Evolutionary conservation across 2,113 vertebrate genomes (phyloP), one percentile per base, ranked within the genome.

Genomic region (Montifringilla adamsi): DNA sequence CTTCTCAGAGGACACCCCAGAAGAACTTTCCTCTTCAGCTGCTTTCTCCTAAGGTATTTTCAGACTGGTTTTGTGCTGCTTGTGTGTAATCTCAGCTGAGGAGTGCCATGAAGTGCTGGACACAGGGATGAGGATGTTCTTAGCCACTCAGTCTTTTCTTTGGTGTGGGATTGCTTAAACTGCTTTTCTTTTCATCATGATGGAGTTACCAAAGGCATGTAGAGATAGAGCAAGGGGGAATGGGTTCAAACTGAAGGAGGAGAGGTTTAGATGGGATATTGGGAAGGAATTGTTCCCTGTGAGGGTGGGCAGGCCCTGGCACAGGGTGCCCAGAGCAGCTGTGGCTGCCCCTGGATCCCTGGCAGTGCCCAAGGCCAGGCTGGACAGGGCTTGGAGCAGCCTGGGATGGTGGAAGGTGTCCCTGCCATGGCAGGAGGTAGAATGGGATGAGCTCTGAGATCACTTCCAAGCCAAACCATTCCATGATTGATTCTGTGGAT

Each of bases 311-410:
- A 58, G 50, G 43, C 35, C 26, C 76, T 88, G 67, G 85, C 85
- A 43, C 49, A 72, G 35, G 75, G 15, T 66, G 35, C 35, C 67
- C 86, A 58, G 67, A 64, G 86, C 1, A 88, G 50, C 59, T 73
- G 59, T 6, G 67, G 86, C 43, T 88, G 59, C 22, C 37, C 44
- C 68, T 75, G 60, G 35, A 66, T 66, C 59, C 44, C 52, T 81
- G 86, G 27, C 0, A 44, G 33, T 67, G 60, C 0, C 15, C 37
- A 16, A 52, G 52, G 59, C 5, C 50, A 50, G 68, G 31, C 0
- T 73, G 49, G 41, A 21, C 0, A 0, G 41, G 58, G 20, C 6
- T 56, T 18, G 68, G 37, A 67, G 77, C 52, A 56, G 0, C 68
- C 43, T 89, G 76, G 60, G 10, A 4, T 0, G 1, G 46, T 53